These are phyloP conservation scores for Cephus rjabovi DNA, from an alignment of 2,888 invertebrate species.

Conservation along the genomic window DNA sequence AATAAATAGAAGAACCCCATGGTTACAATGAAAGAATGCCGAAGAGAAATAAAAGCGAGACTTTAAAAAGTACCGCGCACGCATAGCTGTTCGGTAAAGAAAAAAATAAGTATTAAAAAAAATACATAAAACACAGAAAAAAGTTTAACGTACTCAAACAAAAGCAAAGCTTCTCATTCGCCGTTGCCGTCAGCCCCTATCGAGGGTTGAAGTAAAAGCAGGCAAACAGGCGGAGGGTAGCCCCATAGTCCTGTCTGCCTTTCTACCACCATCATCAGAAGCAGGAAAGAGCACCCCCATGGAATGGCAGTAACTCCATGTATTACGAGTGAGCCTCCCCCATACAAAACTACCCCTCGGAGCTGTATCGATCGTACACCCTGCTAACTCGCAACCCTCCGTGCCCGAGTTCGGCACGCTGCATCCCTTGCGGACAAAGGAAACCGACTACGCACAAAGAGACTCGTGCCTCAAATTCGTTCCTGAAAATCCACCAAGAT, in stretches of 20 bases:
- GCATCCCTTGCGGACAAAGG: conserved; percentile 28
- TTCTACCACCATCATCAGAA: neutral
- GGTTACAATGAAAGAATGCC: neutral
- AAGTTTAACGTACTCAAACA: conserved; percentile 53
- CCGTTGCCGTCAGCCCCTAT: neutral
- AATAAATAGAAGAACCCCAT: neutral
- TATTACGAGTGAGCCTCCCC: conserved; percentile 55
- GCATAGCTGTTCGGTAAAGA: neutral
- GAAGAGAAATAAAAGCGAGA: neutral
- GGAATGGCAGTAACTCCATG: conserved; percentile 48
- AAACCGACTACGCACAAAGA: conserved; percentile 13
- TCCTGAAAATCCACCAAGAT: neutral
- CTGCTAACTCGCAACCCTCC: conserved; percentile 45
- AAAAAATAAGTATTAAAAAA: neutral
- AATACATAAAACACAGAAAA: conserved; percentile 17
- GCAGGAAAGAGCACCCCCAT: conserved; percentile 21
- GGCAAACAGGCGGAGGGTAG: neutral
- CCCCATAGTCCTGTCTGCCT: neutral
- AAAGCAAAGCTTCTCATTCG: conserved; percentile 28
- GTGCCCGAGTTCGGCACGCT: conserved; percentile 39
- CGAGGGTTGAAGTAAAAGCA: conserved; percentile 2
- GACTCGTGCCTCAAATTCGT: neutral
- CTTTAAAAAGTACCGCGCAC: neutral
- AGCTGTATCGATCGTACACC: conserved; percentile 57
- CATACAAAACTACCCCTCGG: conserved; percentile 59